Evolutionary conservation across 2,113 vertebrate genomes (phyloP).

Genomic region (Chionomys nivalis): DNA sequence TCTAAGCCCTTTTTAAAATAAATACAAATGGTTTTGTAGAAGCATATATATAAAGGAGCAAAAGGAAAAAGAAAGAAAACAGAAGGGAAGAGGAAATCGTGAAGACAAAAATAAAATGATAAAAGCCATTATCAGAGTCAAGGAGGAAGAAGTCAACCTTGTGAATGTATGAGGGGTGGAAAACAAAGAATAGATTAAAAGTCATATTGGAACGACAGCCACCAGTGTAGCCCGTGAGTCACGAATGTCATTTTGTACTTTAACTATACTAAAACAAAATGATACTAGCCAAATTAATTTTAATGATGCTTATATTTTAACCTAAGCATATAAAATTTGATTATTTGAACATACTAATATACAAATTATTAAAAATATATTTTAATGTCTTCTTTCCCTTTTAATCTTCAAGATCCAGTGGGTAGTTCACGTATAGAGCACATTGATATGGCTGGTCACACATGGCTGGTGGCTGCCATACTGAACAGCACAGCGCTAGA

Average conservation of each 20-base stretch:
- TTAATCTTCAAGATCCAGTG: not conserved
- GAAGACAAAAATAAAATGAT: not conserved
- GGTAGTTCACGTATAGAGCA: not conserved
- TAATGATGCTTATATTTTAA: not conserved
- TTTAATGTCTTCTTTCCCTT: not conserved
- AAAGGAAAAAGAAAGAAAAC: not conserved
- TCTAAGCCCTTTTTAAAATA: conserved; percentile 18
- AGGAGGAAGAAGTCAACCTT: not conserved
- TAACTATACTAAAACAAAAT: not conserved
- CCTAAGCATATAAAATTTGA: not conserved
- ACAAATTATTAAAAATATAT: not conserved
- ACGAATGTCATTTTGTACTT: not conserved
- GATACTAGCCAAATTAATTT: not conserved
- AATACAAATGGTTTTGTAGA: not conserved
- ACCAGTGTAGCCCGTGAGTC: not conserved
- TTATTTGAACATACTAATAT: not conserved
- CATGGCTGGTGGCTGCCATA: not conserved
- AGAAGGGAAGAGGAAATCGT: not conserved
- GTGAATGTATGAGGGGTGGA: not conserved
- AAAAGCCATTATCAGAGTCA: not conserved
- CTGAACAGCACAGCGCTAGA: not conserved
- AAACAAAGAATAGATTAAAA: not conserved
- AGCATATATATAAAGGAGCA: conserved; percentile 8
- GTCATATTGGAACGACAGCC: not conserved
- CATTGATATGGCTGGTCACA: not conserved